phyloP scores from a whole-genome alignment of 2,113 vertebrate species.

The Geococcyx californianus region DNA sequence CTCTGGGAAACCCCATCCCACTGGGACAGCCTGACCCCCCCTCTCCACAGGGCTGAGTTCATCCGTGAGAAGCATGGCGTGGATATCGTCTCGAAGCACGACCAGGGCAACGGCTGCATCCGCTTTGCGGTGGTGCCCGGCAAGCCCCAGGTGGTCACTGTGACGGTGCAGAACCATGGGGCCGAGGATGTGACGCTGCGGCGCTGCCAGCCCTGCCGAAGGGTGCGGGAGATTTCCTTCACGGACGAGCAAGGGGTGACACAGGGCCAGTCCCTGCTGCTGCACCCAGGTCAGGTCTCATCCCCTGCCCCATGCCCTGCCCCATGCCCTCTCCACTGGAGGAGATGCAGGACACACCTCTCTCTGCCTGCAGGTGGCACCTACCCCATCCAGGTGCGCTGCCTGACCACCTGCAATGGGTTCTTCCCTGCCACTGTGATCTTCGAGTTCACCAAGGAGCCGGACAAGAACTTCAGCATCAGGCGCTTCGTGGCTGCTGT shows the following conservation, averaged over 20 bases:
- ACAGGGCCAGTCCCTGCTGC: conserved; percentile 37
- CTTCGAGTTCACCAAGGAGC: conserved; percentile 80
- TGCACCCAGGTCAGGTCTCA: conserved; percentile 77
- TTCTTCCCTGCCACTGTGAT: conserved; percentile 74
- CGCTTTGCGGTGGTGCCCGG: conserved; percentile 50
- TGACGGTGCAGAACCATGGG: conserved; percentile 80
- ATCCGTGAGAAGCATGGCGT: conserved; percentile 79
- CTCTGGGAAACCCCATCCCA: fast-evolving
- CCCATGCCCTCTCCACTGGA: fast-evolving
- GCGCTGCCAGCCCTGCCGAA: conserved; percentile 63
- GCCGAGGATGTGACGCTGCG: conserved; percentile 69
- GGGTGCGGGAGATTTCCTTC: conserved; percentile 60
- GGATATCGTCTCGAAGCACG: conserved; percentile 61
- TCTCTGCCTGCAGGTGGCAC: conserved; percentile 64
- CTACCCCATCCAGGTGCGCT: conserved; percentile 76
- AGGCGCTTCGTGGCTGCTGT: conserved; percentile 79
- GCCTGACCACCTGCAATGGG: conserved; percentile 73
- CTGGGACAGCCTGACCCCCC: background rate
- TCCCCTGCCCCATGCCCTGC: fast-evolving
- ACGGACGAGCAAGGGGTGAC: conserved; percentile 59
- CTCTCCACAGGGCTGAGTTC: conserved; percentile 41
- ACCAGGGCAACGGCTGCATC: conserved; percentile 73
- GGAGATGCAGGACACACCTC: background rate
- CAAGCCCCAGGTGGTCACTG: background rate
- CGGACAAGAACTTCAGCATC: conserved; percentile 75